Conservation (phyloP, 2,888 invertebrate species). For the Meghimatium bilineatum region DNA sequence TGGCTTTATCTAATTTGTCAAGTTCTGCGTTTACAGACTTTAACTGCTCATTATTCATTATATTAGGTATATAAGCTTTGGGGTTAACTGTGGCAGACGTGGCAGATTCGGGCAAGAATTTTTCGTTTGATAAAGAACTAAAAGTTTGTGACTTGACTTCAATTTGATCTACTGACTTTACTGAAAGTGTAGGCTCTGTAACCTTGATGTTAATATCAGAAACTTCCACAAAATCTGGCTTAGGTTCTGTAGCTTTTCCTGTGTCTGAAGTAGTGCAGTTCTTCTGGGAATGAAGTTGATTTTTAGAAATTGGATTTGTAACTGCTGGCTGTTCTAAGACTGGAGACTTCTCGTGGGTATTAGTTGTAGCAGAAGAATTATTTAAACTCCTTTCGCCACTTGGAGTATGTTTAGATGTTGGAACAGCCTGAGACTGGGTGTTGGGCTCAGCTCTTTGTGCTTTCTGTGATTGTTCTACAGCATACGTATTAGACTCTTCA, state of each 20-base stretch:
- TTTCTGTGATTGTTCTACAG: slow-evolving; percentile 4
- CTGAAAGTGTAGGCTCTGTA: not conserved
- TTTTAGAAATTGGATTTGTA: not conserved
- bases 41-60: slow-evolving; percentile 13
- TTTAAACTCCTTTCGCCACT: not conserved
- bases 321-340: slow-evolving; percentile 36
- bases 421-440: slow-evolving; percentile 21
- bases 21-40: slow-evolving; percentile 30
- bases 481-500: not conserved
- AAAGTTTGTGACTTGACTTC: not conserved
- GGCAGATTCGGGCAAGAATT: not conserved
- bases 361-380: not conserved
- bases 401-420: slow-evolving; percentile 3
- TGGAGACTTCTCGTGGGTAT: slow-evolving; percentile 7
- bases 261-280: not conserved
- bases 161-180: not conserved
- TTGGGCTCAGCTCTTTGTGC: not conserved
- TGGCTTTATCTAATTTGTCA: slow-evolving; percentile 35
- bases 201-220: slow-evolving; percentile 17
- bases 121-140: slow-evolving; percentile 13
- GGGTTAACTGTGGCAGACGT: not conserved
- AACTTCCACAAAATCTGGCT: not conserved
- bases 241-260: not conserved
- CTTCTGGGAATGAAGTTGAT: not conserved
- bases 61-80: slow-evolving; percentile 2